Evolutionary conservation across 2,113 vertebrate genomes (phyloP).

Genomic region (Lates calcarifer): DNA sequence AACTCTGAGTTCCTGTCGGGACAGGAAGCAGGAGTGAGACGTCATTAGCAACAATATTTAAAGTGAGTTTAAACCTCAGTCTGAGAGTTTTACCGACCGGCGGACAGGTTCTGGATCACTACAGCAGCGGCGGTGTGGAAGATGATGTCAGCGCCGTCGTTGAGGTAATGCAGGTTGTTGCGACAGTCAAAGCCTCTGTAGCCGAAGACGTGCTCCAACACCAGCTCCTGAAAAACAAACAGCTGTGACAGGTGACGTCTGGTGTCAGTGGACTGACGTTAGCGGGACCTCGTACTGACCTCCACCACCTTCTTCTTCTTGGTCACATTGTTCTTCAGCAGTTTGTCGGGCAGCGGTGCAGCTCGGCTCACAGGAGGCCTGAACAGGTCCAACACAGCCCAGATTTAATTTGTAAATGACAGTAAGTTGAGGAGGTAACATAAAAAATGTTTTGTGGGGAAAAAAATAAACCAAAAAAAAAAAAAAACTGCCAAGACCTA

Average conservation of each 20-base stretch:
- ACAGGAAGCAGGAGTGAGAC: conserved; percentile 24
- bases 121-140: conserved; percentile 94
- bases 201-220: conserved; percentile 95
- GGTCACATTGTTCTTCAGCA: conserved; percentile 93
- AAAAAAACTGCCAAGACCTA: too few species aligned
- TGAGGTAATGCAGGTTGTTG: conserved; percentile 99
- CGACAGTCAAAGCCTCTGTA: conserved; percentile 97
- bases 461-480: too few species aligned
- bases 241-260: not conserved
- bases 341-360: conserved; percentile 93
- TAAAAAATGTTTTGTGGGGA: too few species aligned
- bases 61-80: fast-evolving
- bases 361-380: conserved; percentile 96
- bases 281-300: conserved; percentile 78
- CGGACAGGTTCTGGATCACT: conserved; percentile 93
- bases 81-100: conserved; percentile 80
- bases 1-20: conserved; percentile 93
- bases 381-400: conserved; percentile 9
- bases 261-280: fast-evolving
- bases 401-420: not conserved
- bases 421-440: too few species aligned
- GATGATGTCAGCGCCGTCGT: conserved; percentile 94
- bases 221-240: conserved; percentile 87
- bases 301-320: conserved; percentile 96
- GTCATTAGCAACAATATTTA: not conserved